phyloP scores from a whole-genome alignment of 1,140 invertebrate genomes.

The Dendroctonus ponderosae region DNA sequence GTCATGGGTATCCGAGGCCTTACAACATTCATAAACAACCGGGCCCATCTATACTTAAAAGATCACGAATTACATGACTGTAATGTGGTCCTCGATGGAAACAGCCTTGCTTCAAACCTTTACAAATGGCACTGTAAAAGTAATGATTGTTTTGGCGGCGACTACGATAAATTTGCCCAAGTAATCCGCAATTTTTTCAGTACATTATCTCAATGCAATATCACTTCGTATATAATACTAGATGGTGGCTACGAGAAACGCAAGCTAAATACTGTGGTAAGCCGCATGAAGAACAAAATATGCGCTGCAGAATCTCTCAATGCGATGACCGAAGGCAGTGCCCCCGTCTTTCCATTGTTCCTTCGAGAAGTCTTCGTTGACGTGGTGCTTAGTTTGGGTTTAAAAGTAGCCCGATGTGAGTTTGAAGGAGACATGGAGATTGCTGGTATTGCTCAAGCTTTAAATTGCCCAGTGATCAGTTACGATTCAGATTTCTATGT shows the following conservation, averaged over 20 bases:
- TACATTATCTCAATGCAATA: slow-evolving; percentile 67
- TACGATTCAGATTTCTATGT: slow-evolving; percentile 92
- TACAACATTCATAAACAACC: slow-evolving; percentile 72
- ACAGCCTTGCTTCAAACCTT: slow-evolving; percentile 71
- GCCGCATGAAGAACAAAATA: slow-evolving; percentile 64
- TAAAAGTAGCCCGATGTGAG: slow-evolving; percentile 68
- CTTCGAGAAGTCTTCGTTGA: slow-evolving; percentile 70
- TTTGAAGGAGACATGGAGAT: slow-evolving; percentile 88
- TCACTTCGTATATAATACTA: slow-evolving; percentile 75
- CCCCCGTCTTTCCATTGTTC: slow-evolving; percentile 68
- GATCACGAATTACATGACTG: slow-evolving; percentile 66
- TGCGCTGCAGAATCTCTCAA: slow-evolving; percentile 54
- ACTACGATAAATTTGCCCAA: slow-evolving; percentile 75
- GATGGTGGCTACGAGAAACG: slow-evolving; percentile 78
- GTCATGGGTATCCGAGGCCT: slow-evolving; percentile 80
- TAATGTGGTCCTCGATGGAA: slow-evolving; percentile 79
- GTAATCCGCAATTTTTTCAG: slow-evolving; percentile 69
- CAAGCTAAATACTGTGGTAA: slow-evolving; percentile 71
- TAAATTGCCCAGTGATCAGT: slow-evolving; percentile 81
- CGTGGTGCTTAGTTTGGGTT: slow-evolving; percentile 61
- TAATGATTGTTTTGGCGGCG: slow-evolving; percentile 78
- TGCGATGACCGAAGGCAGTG: slow-evolving; percentile 51
- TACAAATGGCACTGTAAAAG: slow-evolving; percentile 63
- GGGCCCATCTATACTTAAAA: slow-evolving; percentile 64
- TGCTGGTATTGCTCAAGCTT: slow-evolving; percentile 69